A percentile compares a stretch with the other conserved stretches of the same genome.
Conservation (phyloP, 2,113 vertebrate genomes). For the Arizona elegans region DNA sequence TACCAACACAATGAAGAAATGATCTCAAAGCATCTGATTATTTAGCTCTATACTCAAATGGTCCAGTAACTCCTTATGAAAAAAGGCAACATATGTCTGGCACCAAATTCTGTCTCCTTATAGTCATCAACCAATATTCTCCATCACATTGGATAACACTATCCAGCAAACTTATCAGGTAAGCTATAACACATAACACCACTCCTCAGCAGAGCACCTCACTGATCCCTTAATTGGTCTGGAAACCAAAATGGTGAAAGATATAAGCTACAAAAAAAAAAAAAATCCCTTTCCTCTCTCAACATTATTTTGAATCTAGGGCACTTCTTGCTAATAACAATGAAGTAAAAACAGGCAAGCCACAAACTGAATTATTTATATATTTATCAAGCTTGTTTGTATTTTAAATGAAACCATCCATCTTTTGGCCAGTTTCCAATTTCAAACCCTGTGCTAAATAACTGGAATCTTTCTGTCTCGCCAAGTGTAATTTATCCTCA, state of each 20-base stretch:
- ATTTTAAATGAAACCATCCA: background rate
- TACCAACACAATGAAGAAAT: background rate
- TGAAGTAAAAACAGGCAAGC: background rate
- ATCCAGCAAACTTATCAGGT: background rate
- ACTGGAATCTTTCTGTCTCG: background rate
- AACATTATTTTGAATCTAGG: background rate
- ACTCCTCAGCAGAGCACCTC: background rate
- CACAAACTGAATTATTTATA: background rate
- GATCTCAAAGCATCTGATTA: background rate
- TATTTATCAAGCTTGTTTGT: background rate
- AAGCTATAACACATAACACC: background rate
- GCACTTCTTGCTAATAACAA: background rate
- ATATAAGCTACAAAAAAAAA: background rate
- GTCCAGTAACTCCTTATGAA: background rate
- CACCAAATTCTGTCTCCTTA: constrained; percentile 1
- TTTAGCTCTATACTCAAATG: background rate
- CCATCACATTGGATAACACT: background rate
- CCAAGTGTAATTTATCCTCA: constrained; percentile 57
- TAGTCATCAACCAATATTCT: background rate
- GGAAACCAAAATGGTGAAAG: background rate
- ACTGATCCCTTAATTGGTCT: background rate
- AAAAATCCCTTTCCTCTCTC: background rate
- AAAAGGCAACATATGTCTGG: background rate
- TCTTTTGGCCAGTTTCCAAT: background rate
- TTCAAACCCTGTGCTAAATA: background rate